Percentiles rank a stretch among this genome's conserved stretches.
These are phyloP conservation scores for Xestobium rufovillosum DNA, from an alignment of 2,888 invertebrate genomes.

Conservation along the genomic window DNA sequence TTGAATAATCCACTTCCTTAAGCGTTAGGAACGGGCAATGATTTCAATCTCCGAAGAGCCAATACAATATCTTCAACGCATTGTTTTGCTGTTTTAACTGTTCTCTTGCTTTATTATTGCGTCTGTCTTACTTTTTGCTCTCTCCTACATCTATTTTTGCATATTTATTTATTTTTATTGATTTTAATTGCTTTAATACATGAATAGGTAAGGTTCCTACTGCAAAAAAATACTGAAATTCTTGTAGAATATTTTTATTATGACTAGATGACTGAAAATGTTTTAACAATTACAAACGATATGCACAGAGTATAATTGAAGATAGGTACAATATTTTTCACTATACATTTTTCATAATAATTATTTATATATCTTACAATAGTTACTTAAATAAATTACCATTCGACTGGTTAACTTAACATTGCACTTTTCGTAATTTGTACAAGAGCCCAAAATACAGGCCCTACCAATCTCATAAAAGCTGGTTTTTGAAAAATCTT, in stretches of 20 bases:
- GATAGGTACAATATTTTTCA: constrained; percentile 31
- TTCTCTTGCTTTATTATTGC: too few species aligned
- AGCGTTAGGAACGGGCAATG: too few species aligned
- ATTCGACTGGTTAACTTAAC: constrained; percentile 18
- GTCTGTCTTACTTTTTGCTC: too few species aligned
- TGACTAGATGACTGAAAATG: constrained; percentile 62
- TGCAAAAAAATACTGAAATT: constrained; percentile 13
- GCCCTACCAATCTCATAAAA: constrained; percentile 8
- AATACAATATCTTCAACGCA: too few species aligned
- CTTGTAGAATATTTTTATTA: constrained; percentile 48
- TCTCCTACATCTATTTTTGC: too few species aligned
- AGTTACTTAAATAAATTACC: constrained; percentile 25
- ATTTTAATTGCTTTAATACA: neutral
- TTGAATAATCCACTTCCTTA: too few species aligned
- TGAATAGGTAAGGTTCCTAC: neutral
- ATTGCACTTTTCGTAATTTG: neutral
- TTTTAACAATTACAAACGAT: constrained; percentile 54
- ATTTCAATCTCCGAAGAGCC: too few species aligned
- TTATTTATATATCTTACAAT: constrained; percentile 34
- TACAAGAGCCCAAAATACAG: neutral
- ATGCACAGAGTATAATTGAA: constrained; percentile 44
- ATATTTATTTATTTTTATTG: too few species aligned
- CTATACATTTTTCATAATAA: constrained; percentile 37
- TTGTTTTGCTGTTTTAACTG: too few species aligned
- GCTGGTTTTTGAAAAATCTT: constrained; percentile 28